Conservation (phyloP, 2,888 invertebrate species). For the Neoaliturus tenellus region DNA sequence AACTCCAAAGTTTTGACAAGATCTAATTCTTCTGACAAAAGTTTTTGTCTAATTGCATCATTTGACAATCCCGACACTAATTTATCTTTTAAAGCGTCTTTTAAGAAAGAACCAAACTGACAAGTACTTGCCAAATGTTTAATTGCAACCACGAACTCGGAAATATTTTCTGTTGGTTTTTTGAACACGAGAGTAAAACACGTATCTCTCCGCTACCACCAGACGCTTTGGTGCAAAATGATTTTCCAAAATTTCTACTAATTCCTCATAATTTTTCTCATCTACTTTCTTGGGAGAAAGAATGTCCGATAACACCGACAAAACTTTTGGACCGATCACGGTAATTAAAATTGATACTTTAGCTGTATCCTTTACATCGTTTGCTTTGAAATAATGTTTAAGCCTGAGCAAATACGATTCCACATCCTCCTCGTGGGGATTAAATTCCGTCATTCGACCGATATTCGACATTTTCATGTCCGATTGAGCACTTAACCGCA, state of each 20-base stretch:
- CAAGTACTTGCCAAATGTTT: not conserved
- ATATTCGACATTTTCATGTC: too few species aligned
- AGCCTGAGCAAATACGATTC: not conserved
- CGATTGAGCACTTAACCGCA: too few species aligned
- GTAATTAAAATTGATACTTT: not conserved
- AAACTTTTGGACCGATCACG: not conserved
- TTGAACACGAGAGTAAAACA: not conserved
- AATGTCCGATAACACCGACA: not conserved
- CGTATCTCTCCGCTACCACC: not conserved
- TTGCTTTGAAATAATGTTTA: not conserved
- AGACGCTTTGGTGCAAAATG: not conserved
- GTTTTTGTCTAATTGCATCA: not conserved
- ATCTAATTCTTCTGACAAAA: not conserved
- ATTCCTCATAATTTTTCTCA: not conserved
- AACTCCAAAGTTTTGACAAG: not conserved
- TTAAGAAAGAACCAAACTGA: not conserved
- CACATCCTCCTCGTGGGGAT: not conserved
- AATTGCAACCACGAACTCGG: not conserved
- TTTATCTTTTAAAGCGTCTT: not conserved
- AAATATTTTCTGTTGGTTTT: not conserved
- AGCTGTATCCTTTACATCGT: not conserved
- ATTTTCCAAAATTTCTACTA: not conserved
- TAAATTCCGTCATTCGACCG: not conserved
- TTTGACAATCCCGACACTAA: not conserved
- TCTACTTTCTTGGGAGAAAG: not conserved